phyloP scores from a whole-genome alignment of 2,113 vertebrate genomes.

The Phainopepla nitens region DNA sequence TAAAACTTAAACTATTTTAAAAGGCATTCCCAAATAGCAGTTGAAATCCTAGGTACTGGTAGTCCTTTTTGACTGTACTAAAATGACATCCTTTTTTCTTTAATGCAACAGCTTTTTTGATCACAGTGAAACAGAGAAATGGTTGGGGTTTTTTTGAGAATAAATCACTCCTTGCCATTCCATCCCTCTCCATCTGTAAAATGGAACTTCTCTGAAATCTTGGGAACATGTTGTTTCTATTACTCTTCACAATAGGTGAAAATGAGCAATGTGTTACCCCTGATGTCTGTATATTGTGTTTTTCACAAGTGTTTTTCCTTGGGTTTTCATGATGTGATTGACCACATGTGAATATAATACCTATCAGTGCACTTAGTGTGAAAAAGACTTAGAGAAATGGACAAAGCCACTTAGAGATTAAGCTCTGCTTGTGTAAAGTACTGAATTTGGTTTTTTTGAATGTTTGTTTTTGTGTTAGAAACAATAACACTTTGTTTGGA shows the following conservation, averaged over 20 bases:
- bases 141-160: not conserved
- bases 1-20: conserved; percentile 44
- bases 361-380: not conserved
- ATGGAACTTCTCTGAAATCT: not conserved
- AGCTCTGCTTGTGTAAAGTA: not conserved
- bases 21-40: not conserved
- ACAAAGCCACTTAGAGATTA: not conserved
- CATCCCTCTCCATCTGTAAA: not conserved
- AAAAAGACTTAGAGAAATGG: not conserved
- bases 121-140: not conserved
- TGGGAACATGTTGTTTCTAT: not conserved
- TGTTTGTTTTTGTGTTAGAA: not conserved
- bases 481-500: not conserved
- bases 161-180: not conserved
- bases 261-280: not conserved
- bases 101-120: not conserved
- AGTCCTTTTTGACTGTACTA: not conserved
- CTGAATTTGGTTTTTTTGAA: not conserved
- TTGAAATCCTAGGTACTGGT: not conserved
- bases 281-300: not conserved
- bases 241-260: not conserved
- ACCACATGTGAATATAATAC: not conserved
- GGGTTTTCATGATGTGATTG: not conserved
- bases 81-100: not conserved
- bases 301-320: not conserved